These are phyloP conservation scores for Polymixis lichenea DNA, from an alignment of 2,888 invertebrate species.

Conservation along the genomic window DNA sequence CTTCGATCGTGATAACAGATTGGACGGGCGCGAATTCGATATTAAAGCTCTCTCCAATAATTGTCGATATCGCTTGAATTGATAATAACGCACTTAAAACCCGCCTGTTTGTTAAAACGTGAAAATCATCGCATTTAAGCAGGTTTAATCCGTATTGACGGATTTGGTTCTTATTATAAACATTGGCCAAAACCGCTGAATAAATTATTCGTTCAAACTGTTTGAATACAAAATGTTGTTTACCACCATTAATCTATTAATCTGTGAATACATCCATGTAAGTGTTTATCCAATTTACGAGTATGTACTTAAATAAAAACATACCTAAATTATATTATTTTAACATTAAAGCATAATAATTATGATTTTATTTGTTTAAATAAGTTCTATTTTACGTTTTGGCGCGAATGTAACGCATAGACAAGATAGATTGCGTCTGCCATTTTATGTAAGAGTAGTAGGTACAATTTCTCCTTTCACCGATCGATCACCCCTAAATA, in stretches of 20 bases:
- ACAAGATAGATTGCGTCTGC: neutral
- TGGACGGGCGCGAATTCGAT: slow-evolving; percentile 34
- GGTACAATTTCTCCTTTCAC: neutral
- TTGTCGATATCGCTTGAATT: slow-evolving; percentile 42
- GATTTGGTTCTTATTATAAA: slow-evolving; percentile 34
- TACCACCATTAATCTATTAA: slow-evolving; percentile 22
- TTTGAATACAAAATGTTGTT: slow-evolving; percentile 24
- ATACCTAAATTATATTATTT: neutral
- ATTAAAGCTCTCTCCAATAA: slow-evolving; percentile 30
- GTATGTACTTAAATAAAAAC: neutral
- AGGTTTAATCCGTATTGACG: slow-evolving; percentile 7
- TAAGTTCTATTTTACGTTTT: neutral
- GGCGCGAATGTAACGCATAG: neutral
- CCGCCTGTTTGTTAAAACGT: slow-evolving; percentile 16
- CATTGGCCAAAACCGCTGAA: slow-evolving; percentile 16
- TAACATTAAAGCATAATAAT: neutral
- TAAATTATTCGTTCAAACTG: slow-evolving; percentile 31
- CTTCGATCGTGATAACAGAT: slow-evolving; percentile 30
- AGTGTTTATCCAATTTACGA: neutral
- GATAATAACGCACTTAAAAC: slow-evolving; percentile 49
- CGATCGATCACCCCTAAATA: neutral
- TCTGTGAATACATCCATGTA: neutral
- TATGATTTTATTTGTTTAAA: neutral
- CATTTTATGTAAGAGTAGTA: neutral
- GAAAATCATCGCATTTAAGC: slow-evolving; percentile 27